Percentiles rank a stretch among this genome's conserved stretches.
Evolutionary conservation across 2,888 invertebrate species (phyloP).

Genomic region (Scaptomyza cyrtandrae): DNA sequence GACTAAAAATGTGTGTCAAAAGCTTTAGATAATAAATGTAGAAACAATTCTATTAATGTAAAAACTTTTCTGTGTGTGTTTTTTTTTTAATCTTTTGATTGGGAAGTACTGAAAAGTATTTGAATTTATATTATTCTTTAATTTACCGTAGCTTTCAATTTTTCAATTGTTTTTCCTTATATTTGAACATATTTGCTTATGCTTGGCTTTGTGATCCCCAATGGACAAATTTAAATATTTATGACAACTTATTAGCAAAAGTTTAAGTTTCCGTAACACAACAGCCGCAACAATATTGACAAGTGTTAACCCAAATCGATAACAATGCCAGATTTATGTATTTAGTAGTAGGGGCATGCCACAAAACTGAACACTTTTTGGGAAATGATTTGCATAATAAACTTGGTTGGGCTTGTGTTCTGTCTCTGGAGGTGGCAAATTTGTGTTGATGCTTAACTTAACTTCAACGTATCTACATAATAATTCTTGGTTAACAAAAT

Average conservation of each 20-base stretch:
- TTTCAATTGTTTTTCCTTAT: not conserved
- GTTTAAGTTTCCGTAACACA: slow-evolving; percentile 8
- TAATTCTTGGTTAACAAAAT: slow-evolving; percentile 65
- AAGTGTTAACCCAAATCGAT: slow-evolving; percentile 32
- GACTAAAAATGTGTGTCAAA: too few species aligned
- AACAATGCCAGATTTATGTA: slow-evolving; percentile 40
- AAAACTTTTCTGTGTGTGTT: too few species aligned
- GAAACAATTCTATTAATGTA: too few species aligned
- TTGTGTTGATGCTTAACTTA: slow-evolving; percentile 29
- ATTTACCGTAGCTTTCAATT: not conserved
- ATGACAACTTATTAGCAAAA: slow-evolving; percentile 22
- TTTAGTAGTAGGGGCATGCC: slow-evolving; percentile 22
- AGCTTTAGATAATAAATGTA: too few species aligned
- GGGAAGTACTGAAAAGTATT: too few species aligned
- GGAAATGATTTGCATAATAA: slow-evolving; percentile 64
- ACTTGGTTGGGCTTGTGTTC: slow-evolving; percentile 25
- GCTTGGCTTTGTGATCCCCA: not conserved
- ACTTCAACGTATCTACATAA: slow-evolving; percentile 41
- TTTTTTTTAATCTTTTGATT: too few species aligned
- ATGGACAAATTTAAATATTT: not conserved
- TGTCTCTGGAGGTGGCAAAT: slow-evolving; percentile 52
- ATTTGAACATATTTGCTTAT: not conserved
- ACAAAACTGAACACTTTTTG: slow-evolving; percentile 16
- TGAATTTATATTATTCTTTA: too few species aligned
- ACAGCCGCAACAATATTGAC: slow-evolving; percentile 13